Base-by-base conservation (phyloP, 1,140 invertebrate genomes). In the Apis laboriosa region DNA sequence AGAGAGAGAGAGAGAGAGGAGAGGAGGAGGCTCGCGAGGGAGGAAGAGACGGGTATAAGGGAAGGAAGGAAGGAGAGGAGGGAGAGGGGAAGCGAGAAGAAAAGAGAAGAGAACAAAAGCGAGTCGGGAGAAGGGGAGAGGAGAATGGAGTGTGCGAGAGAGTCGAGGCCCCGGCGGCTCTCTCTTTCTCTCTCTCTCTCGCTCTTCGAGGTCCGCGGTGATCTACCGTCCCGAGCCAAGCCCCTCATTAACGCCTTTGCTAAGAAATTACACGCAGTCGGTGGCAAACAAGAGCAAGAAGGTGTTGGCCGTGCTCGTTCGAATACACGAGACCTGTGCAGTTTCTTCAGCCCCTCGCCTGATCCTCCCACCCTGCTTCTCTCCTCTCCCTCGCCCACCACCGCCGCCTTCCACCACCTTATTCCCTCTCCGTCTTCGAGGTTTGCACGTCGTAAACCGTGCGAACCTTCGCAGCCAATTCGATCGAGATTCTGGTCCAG, bases 281-380 rank as follows among this genome's bases (percentile, higher is more conserved):
- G 93, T 93, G 92, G 93, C 93, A 92, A 93, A 93, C 92, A 93
- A 93, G 93, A 93, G 93, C 93, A 93, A 93, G 91, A 93, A 93
- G 93, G 91, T 92, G 92, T 92, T 89, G 86, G 84, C 80, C 89
- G 90, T 85, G 89, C 89, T 88, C 83, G 84, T 86, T 89, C 83
- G 83, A 77, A 81, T 88, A 91, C 89, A 91, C 88, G 91, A 86
- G 87, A 90, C 77, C 80, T 83, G 60, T 61, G 34, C 72, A 58
- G 51, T 53, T 71, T 43, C 55, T 81, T 34, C 34, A 34, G 56
- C 64, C 77, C 51, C 67, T 63, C 79, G 71, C 56, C 76, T 51
- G 43, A 63, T 61, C 77, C 72, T 63, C 34, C 71, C 72, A 34
- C 64, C 49, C 56, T 28, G 21, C 73, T 60, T 9, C 70, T 63